Evolutionary conservation across 1,140 invertebrate species (phyloP).

Genomic region (Orius laevigatus): DNA sequence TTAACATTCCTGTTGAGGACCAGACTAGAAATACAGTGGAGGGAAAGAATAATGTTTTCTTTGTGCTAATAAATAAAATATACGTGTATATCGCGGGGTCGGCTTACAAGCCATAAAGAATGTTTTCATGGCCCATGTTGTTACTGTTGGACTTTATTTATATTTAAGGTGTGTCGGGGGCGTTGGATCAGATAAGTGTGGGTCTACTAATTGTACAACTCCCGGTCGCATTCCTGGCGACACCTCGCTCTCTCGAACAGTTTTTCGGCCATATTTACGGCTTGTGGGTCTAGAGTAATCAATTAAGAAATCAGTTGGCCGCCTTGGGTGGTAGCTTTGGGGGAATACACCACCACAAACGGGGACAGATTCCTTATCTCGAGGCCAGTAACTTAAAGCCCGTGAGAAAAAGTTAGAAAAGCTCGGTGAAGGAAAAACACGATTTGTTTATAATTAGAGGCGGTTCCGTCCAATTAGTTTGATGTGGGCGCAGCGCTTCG

Average conservation of each 20-base stretch:
- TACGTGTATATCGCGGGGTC: too few relatives aligned
- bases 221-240: slow-evolving; percentile 6
- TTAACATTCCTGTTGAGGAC: too few relatives aligned
- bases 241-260: slow-evolving; percentile 4
- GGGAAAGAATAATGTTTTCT: too few relatives aligned
- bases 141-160: slow-evolving; percentile 4
- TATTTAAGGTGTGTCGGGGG: slow-evolving; percentile 3
- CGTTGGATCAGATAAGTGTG: slow-evolving; percentile 6
- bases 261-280: slow-evolving; percentile 8
- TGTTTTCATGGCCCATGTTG: too few relatives aligned
- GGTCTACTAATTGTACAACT: slow-evolving; percentile 9
- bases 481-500: slow-evolving; percentile 1
- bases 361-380: slow-evolving; percentile 1
- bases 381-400: slow-evolving; percentile 4
- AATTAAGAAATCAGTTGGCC: slow-evolving; percentile 10
- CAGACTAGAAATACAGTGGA: too few relatives aligned
- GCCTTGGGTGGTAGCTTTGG: slow-evolving; percentile 5
- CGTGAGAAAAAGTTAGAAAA: slow-evolving; percentile 5
- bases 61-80: too few relatives aligned
- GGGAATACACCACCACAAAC: neutral
- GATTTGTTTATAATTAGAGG: slow-evolving; percentile 12
- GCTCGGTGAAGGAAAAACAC: slow-evolving; percentile 1
- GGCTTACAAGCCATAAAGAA: too few relatives aligned
- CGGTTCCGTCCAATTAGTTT: slow-evolving; percentile 9
- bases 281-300: slow-evolving; percentile 5